Conservation (phyloP, 2,797 vertebrate species). For the Cheirogaleus major region DNA sequence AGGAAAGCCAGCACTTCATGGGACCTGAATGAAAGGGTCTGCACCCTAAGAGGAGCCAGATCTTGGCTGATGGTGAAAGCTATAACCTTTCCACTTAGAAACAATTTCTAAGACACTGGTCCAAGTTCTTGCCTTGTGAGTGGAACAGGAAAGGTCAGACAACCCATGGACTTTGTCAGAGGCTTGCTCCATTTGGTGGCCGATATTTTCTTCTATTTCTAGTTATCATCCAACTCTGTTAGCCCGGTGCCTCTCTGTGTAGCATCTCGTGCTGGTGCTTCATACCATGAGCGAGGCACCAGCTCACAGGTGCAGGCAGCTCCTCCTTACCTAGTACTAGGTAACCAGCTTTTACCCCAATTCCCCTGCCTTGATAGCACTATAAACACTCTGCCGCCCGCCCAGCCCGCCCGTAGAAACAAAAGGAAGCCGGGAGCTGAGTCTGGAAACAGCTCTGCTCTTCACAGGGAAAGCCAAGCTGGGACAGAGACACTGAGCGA, state of each 20-base stretch:
- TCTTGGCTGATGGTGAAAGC: background rate
- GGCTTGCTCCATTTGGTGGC: background rate
- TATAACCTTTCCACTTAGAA: too few relatives aligned
- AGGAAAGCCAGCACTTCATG: background rate
- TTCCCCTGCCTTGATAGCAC: background rate
- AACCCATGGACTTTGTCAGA: rapidly evolving
- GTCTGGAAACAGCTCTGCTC: background rate
- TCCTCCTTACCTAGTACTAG: background rate
- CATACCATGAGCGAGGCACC: background rate
- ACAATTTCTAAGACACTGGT: background rate
- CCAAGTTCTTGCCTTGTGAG: background rate
- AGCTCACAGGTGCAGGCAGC: background rate
- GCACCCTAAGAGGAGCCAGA: background rate
- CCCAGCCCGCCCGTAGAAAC: rapidly evolving
- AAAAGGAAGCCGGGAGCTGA: background rate
- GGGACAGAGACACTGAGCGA: background rate
- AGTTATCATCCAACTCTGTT: background rate
- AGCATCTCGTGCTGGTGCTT: background rate
- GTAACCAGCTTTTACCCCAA: background rate
- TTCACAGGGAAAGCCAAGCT: background rate
- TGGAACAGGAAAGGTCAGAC: rapidly evolving
- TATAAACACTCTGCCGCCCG: background rate
- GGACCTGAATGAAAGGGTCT: background rate
- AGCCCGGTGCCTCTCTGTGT: background rate
- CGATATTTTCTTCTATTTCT: rapidly evolving